These are phyloP conservation scores for Chymomyza fuscimana DNA, from an alignment of 2,888 invertebrate species.

Conservation along the genomic window DNA sequence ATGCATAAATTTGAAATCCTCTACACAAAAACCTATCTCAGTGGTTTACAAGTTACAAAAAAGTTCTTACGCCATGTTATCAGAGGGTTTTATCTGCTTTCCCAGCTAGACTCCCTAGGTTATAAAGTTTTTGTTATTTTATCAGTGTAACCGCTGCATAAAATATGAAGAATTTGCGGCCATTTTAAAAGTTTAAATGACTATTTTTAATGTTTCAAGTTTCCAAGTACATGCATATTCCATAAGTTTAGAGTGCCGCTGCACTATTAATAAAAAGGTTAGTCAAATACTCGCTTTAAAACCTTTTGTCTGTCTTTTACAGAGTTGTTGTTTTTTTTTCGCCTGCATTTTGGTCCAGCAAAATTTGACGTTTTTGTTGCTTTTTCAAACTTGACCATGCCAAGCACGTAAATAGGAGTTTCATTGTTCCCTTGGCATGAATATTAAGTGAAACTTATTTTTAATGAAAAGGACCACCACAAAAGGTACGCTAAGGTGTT, in stretches of 20 bases:
- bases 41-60: no score
- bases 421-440: conserved; percentile 16
- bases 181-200: neutral
- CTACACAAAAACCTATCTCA: no score
- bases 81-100: no score
- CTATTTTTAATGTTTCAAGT: neutral
- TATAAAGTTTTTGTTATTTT: neutral
- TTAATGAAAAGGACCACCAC: conserved; percentile 4
- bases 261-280: neutral
- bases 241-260: neutral
- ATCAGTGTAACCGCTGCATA: neutral
- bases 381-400: neutral
- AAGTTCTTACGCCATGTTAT: no score
- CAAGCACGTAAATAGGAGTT: conserved; percentile 7
- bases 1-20: no score
- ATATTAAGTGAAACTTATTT: conserved; percentile 25
- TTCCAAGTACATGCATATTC: neutral
- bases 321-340: neutral
- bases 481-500: neutral
- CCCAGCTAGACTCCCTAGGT: no score
- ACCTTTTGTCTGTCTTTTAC: no score
- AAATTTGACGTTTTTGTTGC: neutral
- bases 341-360: neutral
- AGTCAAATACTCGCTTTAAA: neutral
- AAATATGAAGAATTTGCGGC: neutral